phyloP scores from a whole-genome alignment of 2,888 invertebrate genomes.

The Agrochola lychnidis region DNA sequence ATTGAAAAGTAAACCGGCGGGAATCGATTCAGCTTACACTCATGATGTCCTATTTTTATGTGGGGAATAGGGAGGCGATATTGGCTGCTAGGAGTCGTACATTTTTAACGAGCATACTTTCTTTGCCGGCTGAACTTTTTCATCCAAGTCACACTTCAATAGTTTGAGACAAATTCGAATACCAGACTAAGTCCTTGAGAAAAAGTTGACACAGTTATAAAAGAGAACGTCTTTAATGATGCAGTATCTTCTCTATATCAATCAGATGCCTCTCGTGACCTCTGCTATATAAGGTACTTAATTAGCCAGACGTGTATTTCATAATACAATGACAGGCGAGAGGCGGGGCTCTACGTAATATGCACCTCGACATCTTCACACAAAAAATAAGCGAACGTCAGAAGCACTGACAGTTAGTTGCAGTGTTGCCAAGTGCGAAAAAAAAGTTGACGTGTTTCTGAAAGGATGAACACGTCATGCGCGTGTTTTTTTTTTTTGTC shows the following conservation, averaged over 20 bases:
- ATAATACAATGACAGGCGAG: slow-evolving; percentile 55
- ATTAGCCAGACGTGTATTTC: slow-evolving; percentile 48
- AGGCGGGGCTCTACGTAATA: slow-evolving; percentile 62
- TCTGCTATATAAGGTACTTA: slow-evolving; percentile 46
- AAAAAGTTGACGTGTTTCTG: slow-evolving; percentile 41
- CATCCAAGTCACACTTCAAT: not conserved
- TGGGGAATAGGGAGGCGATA: not conserved
- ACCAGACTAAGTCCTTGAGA: slow-evolving; percentile 30
- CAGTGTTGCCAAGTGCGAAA: slow-evolving; percentile 52
- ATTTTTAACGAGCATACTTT: slow-evolving; percentile 34
- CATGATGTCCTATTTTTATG: slow-evolving; percentile 38
- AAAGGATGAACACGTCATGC: slow-evolving; percentile 38
- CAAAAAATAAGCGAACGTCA: slow-evolving; percentile 46
- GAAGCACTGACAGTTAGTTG: slow-evolving; percentile 36
- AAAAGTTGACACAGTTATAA: slow-evolving; percentile 48
- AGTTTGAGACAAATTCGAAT: slow-evolving; percentile 5
- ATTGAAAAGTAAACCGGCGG: slow-evolving; percentile 22
- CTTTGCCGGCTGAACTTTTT: slow-evolving; percentile 10
- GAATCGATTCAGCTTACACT: slow-evolving; percentile 35
- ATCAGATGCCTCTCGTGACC: slow-evolving; percentile 51
- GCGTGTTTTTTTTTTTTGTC: slow-evolving; percentile 29
- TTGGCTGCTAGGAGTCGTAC: slow-evolving; percentile 16
- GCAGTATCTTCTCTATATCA: slow-evolving; percentile 50
- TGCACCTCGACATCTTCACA: slow-evolving; percentile 31
- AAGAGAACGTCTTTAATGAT: slow-evolving; percentile 55